Conservation (phyloP, 64 coral and sea anemone genomes). For the Montipora sp. region DNA sequence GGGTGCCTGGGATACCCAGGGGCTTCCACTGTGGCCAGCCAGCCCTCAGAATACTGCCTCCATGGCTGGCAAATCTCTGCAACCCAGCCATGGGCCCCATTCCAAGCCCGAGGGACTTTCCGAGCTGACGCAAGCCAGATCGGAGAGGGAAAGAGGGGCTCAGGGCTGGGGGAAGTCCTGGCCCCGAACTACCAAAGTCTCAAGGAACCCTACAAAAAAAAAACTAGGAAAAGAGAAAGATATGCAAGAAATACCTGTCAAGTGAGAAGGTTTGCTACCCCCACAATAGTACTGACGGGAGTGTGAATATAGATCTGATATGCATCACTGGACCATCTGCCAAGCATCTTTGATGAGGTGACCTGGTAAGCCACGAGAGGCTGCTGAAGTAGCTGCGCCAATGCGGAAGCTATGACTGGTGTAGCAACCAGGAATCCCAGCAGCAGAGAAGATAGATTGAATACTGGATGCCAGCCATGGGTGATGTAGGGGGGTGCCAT, state of each 20-base stretch:
- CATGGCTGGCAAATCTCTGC: too few relatives aligned
- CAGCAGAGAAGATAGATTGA: neutral
- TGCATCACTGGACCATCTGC: constrained; percentile 30
- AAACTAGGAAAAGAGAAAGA: neutral
- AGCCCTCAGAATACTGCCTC: neutral
- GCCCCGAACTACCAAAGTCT: neutral
- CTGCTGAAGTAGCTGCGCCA: constrained; percentile 24
- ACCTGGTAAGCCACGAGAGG: neutral
- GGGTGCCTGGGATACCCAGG: too few relatives aligned
- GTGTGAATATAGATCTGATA: neutral
- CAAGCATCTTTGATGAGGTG: neutral
- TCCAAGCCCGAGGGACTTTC: neutral
- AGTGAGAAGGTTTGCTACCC: too few relatives aligned
- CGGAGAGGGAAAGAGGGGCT: neutral
- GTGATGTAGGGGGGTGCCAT: constrained; percentile 7
- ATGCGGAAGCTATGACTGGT: too few relatives aligned
- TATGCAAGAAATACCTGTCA: neutral
- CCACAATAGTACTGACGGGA: too few relatives aligned
- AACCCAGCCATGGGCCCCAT: neutral
- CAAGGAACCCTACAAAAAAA: neutral
- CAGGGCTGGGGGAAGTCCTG: neutral
- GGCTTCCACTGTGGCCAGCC: too few relatives aligned
- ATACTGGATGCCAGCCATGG: neutral
- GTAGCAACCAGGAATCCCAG: constrained; percentile 1
- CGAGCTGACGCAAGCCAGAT: neutral